A percentile compares a stretch with the other conserved stretches of the same genome.
Conservation (phyloP, 2,797 vertebrate genomes). For the Gorsachius magnificus region DNA sequence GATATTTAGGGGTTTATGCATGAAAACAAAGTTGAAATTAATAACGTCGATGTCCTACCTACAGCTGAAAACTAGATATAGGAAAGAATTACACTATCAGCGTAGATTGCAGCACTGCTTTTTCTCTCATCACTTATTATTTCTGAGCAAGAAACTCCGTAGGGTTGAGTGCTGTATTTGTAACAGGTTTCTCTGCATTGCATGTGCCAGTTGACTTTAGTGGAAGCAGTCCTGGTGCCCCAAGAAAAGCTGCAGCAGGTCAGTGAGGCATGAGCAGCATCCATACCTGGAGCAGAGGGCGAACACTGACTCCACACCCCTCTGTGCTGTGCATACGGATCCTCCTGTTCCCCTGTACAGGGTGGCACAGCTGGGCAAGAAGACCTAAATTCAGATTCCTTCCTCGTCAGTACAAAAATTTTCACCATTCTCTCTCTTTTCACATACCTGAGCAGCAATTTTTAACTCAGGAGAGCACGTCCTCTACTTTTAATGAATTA, state of each 20-base stretch:
- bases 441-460: neutral
- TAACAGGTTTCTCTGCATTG: neutral
- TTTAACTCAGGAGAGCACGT: neutral
- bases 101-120: fast-evolving
- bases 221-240: neutral
- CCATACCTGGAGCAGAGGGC: neutral
- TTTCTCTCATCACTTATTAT: neutral
- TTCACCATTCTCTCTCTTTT: neutral
- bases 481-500: neutral
- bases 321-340: neutral
- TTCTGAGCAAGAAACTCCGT: neutral
- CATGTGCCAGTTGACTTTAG: neutral
- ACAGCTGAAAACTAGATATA: neutral
- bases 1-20: neutral
- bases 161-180: neutral
- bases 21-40: neutral
- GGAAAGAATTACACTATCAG: neutral
- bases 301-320: neutral
- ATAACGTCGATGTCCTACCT: neutral
- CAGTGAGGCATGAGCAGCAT: neutral
- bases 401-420: neutral
- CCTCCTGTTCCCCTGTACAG: neutral
- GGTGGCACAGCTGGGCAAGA: neutral
- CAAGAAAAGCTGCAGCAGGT: neutral
- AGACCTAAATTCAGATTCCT: neutral